Percentiles rank a stretch among this genome's conserved stretches.
Conservation (phyloP, 2,797 vertebrate species). For the Gallinago solitaria region DNA sequence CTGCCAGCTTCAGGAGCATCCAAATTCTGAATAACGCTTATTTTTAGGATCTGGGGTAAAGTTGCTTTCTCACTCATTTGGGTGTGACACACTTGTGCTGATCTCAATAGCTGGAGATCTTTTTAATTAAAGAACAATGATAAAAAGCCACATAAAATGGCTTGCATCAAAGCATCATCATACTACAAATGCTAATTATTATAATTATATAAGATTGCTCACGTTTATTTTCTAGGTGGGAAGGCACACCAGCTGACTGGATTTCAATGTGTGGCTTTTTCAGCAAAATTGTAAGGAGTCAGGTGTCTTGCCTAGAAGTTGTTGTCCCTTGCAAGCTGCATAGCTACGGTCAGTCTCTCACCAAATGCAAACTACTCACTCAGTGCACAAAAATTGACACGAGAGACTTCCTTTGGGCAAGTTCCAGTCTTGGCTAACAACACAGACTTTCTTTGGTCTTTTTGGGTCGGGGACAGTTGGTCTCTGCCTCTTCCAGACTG, state of each 20-base stretch:
- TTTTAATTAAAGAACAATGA: slow-evolving; percentile 73
- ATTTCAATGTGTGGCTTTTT: slow-evolving; percentile 28
- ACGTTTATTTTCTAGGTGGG: slow-evolving; percentile 62
- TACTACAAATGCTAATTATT: slow-evolving; percentile 56
- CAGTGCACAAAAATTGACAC: background rate
- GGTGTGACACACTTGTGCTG: slow-evolving; percentile 23
- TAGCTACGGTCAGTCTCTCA: background rate
- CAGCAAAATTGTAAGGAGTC: slow-evolving; percentile 50
- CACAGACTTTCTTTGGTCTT: background rate
- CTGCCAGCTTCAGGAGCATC: background rate
- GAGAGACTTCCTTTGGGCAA: background rate
- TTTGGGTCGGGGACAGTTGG: background rate
- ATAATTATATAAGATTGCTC: slow-evolving; percentile 66
- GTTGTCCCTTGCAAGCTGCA: background rate
- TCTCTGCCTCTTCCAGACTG: background rate
- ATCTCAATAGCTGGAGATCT: slow-evolving; percentile 56
- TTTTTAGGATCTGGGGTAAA: slow-evolving; percentile 55
- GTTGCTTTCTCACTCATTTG: slow-evolving; percentile 39
- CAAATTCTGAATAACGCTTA: background rate
- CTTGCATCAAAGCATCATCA: slow-evolving; percentile 50
- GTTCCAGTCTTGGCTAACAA: background rate
- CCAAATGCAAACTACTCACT: background rate
- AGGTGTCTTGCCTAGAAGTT: background rate
- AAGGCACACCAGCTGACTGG: slow-evolving; percentile 31
- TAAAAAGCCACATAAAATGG: slow-evolving; percentile 69